Conservation (phyloP, 2,113 vertebrate genomes). For the Herpailurus yagouaroundi region DNA sequence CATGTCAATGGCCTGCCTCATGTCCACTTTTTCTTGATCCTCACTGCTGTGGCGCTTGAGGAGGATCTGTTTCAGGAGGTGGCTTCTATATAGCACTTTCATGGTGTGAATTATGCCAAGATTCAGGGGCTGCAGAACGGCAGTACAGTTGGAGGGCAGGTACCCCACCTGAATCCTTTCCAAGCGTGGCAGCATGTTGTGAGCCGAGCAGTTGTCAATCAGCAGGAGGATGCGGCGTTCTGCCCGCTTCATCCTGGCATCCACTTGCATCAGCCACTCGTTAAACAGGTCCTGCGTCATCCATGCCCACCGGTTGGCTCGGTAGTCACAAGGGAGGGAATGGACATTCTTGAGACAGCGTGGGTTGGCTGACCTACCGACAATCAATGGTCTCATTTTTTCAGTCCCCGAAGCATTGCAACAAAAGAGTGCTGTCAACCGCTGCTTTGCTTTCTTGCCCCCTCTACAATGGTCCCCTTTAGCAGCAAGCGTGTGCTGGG, state of each 20-base stretch:
- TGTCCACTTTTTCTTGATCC: slow-evolving; percentile 4
- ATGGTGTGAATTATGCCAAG: slow-evolving; percentile 37
- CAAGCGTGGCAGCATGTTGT: not conserved
- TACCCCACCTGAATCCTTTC: slow-evolving; percentile 37
- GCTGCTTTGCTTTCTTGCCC: slow-evolving; percentile 45
- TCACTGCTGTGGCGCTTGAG: slow-evolving; percentile 3
- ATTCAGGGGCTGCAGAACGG: slow-evolving; percentile 10
- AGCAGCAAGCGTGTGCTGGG: slow-evolving; percentile 45
- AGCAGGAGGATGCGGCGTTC: slow-evolving; percentile 41
- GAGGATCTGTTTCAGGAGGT: slow-evolving; percentile 36
- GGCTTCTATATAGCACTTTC: slow-evolving; percentile 40
- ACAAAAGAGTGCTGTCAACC: slow-evolving; percentile 63
- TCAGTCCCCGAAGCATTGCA: slow-evolving; percentile 53
- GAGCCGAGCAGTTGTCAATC: not conserved
- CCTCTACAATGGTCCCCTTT: slow-evolving; percentile 55
- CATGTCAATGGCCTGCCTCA: slow-evolving; percentile 2
- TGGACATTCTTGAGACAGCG: slow-evolving; percentile 41
- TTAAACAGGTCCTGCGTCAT: slow-evolving; percentile 48
- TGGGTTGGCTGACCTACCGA: slow-evolving; percentile 55
- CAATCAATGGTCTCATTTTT: slow-evolving; percentile 68
- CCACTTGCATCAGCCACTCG: slow-evolving; percentile 38
- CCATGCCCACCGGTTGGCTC: slow-evolving; percentile 27
- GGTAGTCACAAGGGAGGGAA: slow-evolving; percentile 52
- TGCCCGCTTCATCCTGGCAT: slow-evolving; percentile 34
- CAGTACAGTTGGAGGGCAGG: slow-evolving; percentile 47